These are phyloP conservation scores for Andrena flavipes DNA, from an alignment of 2,888 invertebrate species.

Conservation along the genomic window DNA sequence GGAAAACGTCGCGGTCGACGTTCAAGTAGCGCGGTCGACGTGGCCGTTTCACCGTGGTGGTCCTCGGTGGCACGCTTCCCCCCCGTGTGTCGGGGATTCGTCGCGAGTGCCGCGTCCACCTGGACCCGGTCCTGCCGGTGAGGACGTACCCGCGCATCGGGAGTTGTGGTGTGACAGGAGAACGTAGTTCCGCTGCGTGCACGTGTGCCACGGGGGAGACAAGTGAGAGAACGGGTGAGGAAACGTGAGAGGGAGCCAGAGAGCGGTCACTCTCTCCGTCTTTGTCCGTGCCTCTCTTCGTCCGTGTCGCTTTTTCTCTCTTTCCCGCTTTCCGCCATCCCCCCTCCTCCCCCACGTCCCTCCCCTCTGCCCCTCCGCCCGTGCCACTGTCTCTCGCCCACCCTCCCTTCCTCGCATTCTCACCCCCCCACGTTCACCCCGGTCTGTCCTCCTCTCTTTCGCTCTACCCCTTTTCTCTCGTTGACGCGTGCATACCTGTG, in stretches of 20 bases:
- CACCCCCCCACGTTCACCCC: slow-evolving; percentile 37
- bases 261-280: slow-evolving; percentile 41
- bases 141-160: slow-evolving; percentile 25
- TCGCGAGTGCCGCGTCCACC: slow-evolving; percentile 40
- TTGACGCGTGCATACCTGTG: slow-evolving; percentile 45
- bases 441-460: slow-evolving; percentile 16
- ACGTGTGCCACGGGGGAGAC: slow-evolving; percentile 67
- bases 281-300: slow-evolving; percentile 15
- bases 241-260: slow-evolving; percentile 54
- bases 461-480: slow-evolving; percentile 50
- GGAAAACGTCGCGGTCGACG: slow-evolving; percentile 71
- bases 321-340: not conserved
- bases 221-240: slow-evolving; percentile 57
- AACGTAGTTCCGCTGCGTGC: slow-evolving; percentile 60
- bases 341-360: slow-evolving; percentile 53
- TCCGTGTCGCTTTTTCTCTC: slow-evolving; percentile 37
- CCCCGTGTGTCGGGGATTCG: not conserved
- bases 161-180: slow-evolving; percentile 58
- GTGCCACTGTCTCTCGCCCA: slow-evolving; percentile 66
- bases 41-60: slow-evolving; percentile 13
- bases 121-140: not conserved
- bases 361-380: no score
- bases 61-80: slow-evolving; percentile 1
- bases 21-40: slow-evolving; percentile 32
- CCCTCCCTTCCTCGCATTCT: slow-evolving; percentile 20